Evolutionary conservation across 2,888 invertebrate species (phyloP), one percentile per base, ranked within the genome.

Genomic region (Mythimna pallens): DNA sequence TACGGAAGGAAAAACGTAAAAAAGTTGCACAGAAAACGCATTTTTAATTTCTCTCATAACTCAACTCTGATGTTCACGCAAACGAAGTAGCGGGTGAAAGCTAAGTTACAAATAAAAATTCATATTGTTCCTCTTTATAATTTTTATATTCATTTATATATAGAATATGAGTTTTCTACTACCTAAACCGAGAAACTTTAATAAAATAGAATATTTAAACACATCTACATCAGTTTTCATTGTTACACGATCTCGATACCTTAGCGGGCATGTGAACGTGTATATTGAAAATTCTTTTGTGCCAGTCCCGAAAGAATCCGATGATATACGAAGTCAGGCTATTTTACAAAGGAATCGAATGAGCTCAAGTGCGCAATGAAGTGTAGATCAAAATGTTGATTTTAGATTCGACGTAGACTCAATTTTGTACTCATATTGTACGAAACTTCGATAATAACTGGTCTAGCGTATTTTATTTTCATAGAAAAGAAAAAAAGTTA

Each of bases 321-420:
- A 70, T 67, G 82, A 73, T 63, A 65, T 54, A 81, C 59, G 64
- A 30, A 61, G 43, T 36, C n/a, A 61, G 52, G 47, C 70, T 76
- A 61, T 70, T 76, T 81, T 80, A 73, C 67, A 81, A 84, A 84
- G 65, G 59, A 73, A 63, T 76, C 14, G 61, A 80, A 80, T 80
- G 36, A 62, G 52, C 30, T 9, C 25, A n/a, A 75, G 40, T 25
- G 40, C 20, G 57, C 59, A 57, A 74, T 65, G 75, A 77, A 81
- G 65, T 65, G 52, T 52, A 14, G 22, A 65, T 61, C 54, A 54
- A 70, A 69, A 58, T 63, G 43, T 73, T 74, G 34, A 62, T 57
- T 80, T 65, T 54, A 65, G 25, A 62, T 78, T 71, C 50, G 36
- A n/a, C 25, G 14, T 57, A 71, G 17, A 54, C 25, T 36, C 1